Percentiles rank a stretch among this genome's conserved stretches.
Conservation (phyloP, 1,140 invertebrate genomes). For the Atta cephalotes region DNA sequence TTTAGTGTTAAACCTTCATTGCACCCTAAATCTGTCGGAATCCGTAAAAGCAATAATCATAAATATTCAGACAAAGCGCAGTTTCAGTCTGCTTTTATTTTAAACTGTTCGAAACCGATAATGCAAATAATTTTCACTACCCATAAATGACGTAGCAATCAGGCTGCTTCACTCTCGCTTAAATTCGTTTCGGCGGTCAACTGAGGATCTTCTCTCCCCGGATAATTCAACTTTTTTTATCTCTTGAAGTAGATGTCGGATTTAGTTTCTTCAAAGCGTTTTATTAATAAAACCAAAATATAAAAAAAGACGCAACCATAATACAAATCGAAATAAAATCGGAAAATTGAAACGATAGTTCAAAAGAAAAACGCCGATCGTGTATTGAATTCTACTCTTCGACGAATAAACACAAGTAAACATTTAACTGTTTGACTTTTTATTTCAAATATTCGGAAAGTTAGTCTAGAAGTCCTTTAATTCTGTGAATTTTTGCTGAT, state of each 20-base stretch:
- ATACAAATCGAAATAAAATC: conserved; percentile 24
- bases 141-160: conserved; percentile 70
- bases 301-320: conserved; percentile 16
- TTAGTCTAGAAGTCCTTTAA: neutral
- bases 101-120: conserved; percentile 64
- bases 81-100: conserved; percentile 28
- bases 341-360: neutral
- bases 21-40: neutral
- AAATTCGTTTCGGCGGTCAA: conserved; percentile 74
- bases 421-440: neutral
- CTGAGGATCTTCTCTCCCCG: conserved; percentile 42
- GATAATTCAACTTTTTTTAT: conserved; percentile 3
- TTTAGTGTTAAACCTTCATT: neutral
- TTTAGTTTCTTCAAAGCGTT: conserved; percentile 43
- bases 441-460: neutral
- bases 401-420: neutral
- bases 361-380: neutral
- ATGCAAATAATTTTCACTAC: conserved; percentile 70
- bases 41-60: neutral
- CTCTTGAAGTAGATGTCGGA: conserved; percentile 3
- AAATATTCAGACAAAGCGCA: conserved; percentile 6
- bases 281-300: conserved; percentile 3
- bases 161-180: conserved; percentile 68
- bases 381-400: neutral
- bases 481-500: neutral